Percentiles rank a stretch among this genome's conserved stretches.
Conservation (phyloP, 2,888 invertebrate species). For the Auanema freiburgensis region DNA sequence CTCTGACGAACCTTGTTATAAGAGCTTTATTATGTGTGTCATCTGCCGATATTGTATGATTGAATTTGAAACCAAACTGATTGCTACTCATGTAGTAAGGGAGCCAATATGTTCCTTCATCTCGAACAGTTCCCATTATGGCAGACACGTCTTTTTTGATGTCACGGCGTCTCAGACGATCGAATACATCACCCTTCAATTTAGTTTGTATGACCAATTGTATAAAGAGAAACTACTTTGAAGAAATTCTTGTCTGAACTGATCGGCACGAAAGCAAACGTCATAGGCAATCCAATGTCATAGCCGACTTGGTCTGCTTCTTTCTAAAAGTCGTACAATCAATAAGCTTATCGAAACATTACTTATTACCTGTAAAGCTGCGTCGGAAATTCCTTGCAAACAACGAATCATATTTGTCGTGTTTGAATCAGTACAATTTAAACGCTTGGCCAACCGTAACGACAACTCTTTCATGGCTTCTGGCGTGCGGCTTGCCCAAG, state of each 20-base stretch:
- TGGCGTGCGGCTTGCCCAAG: conserved; percentile 85
- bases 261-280: conserved; percentile 88
- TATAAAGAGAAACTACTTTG: conserved; percentile 28
- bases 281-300: conserved; percentile 65
- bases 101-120: conserved; percentile 76
- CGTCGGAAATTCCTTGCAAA: conserved; percentile 69
- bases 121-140: conserved; percentile 83
- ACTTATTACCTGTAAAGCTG: conserved; percentile 71
- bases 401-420: conserved; percentile 72
- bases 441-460: conserved; percentile 43
- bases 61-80: conserved; percentile 60
- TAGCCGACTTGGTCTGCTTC: conserved; percentile 57
- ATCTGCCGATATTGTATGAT: conserved; percentile 60
- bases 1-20: conserved; percentile 27
- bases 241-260: conserved; percentile 83
- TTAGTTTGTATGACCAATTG: neutral
- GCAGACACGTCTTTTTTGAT: conserved; percentile 86
- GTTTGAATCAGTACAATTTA: conserved; percentile 59
- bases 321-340: conserved; percentile 24
- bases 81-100: conserved; percentile 57
- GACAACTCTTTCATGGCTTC: conserved; percentile 69
- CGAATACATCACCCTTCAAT: conserved; percentile 76
- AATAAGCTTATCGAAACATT: neutral
- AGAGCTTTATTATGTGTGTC: conserved; percentile 55
- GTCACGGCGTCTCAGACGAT: conserved; percentile 68